Conservation (phyloP, 2,113 vertebrate species). For the Brienomyrus brachyistius region DNA sequence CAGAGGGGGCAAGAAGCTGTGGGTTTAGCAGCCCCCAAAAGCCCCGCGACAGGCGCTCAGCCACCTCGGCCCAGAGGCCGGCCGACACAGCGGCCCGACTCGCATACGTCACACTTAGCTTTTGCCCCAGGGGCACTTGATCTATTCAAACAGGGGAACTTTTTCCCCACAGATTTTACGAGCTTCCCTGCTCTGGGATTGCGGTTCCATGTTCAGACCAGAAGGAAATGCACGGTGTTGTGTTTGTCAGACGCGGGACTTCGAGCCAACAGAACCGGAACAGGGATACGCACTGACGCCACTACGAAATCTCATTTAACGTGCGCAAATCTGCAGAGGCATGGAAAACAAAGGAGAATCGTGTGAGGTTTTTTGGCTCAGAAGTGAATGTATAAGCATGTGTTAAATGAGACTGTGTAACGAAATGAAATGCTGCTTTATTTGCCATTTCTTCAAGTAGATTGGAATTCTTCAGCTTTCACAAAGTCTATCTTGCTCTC, state of each 20-base stretch:
- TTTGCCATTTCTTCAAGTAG: not conserved
- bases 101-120: not conserved
- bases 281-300: not conserved
- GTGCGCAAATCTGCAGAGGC: not conserved
- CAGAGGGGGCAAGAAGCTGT: not conserved
- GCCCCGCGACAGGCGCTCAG: not conserved
- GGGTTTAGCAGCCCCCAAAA: not conserved
- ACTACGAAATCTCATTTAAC: not conserved
- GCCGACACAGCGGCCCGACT: not conserved
- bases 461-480: not conserved
- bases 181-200: not conserved
- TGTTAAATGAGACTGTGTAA: not conserved
- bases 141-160: not conserved
- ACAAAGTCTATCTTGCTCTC: not conserved
- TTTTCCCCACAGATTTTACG: not conserved
- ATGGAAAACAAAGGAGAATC: not conserved
- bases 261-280: not conserved
- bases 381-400: not conserved
- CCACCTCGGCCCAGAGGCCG: not conserved
- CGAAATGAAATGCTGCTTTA: not conserved
- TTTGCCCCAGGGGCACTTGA: not conserved
- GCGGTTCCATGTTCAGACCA: not conserved
- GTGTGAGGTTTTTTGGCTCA: not conserved
- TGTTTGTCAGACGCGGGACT: not conserved
- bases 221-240: not conserved